Evolutionary conservation across 2,113 vertebrate species (phyloP).

Genomic region (Desmodus rotundus): DNA sequence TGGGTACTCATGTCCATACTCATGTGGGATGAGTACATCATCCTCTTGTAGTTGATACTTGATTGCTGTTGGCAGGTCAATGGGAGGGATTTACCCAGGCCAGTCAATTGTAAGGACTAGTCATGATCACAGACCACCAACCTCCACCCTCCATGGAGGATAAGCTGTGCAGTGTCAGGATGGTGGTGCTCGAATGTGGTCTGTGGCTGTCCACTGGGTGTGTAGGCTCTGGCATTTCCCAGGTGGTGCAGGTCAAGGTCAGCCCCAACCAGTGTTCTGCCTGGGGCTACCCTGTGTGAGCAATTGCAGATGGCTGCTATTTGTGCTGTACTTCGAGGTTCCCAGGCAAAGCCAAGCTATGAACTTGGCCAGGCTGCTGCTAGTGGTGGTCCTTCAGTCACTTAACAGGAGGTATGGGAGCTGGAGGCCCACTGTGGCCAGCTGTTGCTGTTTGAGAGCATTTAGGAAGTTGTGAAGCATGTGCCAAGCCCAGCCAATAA

Average conservation of each 20-base stretch:
- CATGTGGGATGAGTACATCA: background rate
- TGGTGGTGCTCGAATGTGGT: background rate
- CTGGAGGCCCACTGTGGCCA: no score
- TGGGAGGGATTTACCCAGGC: background rate
- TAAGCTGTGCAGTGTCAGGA: background rate
- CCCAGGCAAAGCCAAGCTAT: background rate
- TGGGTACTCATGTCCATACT: background rate
- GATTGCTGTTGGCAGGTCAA: background rate
- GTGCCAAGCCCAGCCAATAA: background rate
- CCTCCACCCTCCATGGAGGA: background rate
- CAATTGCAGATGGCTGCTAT: background rate
- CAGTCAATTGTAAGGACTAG: background rate
- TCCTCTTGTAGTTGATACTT: background rate
- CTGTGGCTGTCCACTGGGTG: background rate
- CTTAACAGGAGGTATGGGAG: background rate
- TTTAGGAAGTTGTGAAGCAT: background rate
- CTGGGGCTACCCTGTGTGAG: background rate
- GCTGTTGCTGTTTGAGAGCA: no score
- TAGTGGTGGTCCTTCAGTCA: background rate
- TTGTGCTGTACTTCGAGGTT: background rate
- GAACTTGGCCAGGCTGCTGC: background rate
- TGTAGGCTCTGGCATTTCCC: background rate
- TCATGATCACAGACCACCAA: background rate
- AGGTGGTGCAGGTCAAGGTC: background rate
- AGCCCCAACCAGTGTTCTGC: background rate